phyloP scores from a whole-genome alignment of 2,888 invertebrate genomes.

The Xestoiulus laeticollis region DNA sequence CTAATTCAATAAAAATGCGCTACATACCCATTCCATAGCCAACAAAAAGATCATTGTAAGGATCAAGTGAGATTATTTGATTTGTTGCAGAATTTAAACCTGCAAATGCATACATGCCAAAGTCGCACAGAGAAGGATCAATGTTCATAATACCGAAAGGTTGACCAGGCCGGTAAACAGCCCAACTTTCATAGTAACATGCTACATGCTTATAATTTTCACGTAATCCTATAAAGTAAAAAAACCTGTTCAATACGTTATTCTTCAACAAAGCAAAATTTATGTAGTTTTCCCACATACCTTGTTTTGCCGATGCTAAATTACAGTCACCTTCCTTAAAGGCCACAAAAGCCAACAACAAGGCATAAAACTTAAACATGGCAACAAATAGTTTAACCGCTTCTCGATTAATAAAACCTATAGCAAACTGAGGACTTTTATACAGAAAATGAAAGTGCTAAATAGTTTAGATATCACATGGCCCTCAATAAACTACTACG shows the following conservation, averaged over 20 bases:
- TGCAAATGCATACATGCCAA: conserved; percentile 47
- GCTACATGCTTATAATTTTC: background rate
- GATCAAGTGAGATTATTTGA: conserved; percentile 45
- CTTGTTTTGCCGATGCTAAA: background rate
- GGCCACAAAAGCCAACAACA: background rate
- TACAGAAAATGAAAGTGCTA: background rate
- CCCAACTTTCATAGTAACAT: conserved; percentile 52
- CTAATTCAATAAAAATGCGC: background rate
- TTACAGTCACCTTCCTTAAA: background rate
- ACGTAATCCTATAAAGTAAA: background rate
- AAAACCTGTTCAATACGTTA: background rate
- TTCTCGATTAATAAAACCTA: background rate
- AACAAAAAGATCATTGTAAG: conserved; percentile 47
- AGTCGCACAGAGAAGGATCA: conserved; percentile 16
- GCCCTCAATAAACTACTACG: background rate
- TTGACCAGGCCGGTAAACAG: conserved; percentile 44
- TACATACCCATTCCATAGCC: conserved; percentile 47
- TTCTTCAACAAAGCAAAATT: background rate
- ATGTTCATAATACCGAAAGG: background rate
- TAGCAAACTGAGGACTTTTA: background rate
- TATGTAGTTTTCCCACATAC: background rate
- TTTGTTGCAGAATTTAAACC: conserved; percentile 40
- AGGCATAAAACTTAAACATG: background rate
- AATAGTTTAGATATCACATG: background rate
- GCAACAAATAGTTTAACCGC: background rate